phyloP scores from a whole-genome alignment of 2,113 vertebrate genomes.

The Phrynosoma blainvillii region DNA sequence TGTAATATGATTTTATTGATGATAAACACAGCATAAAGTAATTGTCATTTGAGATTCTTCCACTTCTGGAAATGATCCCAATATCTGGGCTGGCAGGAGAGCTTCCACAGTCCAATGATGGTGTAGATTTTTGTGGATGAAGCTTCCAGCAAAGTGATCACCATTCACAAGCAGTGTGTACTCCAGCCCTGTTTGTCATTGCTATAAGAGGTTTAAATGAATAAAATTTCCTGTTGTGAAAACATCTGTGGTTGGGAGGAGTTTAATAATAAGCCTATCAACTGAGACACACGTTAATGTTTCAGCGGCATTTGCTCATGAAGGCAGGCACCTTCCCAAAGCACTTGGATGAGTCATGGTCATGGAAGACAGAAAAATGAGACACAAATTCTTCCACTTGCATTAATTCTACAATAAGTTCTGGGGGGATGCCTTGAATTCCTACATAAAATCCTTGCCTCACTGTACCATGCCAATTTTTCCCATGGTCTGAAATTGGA shows the following conservation, averaged over 20 bases:
- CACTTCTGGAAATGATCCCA: background rate
- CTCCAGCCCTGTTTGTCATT: background rate
- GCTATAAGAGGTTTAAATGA: background rate
- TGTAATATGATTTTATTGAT: background rate
- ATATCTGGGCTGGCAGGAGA: background rate
- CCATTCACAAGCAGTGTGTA: too few relatives aligned
- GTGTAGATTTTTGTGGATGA: background rate
- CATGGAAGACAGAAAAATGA: background rate
- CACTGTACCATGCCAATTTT: background rate
- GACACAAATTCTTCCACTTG: background rate
- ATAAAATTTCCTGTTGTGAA: background rate
- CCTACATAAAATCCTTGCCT: background rate
- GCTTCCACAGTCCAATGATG: background rate
- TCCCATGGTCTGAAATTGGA: background rate
- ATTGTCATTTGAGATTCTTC: background rate
- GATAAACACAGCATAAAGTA: background rate
- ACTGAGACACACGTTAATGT: background rate
- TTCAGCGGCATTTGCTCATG: background rate
- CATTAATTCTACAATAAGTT: background rate
- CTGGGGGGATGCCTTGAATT: background rate
- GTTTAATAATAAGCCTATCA: background rate
- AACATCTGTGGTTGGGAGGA: background rate
- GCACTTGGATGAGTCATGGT: background rate
- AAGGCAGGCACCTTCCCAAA: background rate
- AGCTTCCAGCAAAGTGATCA: too few relatives aligned